phyloP scores from a whole-genome alignment of 2,888 invertebrate genomes.

The Oscheius sp. region DNA sequence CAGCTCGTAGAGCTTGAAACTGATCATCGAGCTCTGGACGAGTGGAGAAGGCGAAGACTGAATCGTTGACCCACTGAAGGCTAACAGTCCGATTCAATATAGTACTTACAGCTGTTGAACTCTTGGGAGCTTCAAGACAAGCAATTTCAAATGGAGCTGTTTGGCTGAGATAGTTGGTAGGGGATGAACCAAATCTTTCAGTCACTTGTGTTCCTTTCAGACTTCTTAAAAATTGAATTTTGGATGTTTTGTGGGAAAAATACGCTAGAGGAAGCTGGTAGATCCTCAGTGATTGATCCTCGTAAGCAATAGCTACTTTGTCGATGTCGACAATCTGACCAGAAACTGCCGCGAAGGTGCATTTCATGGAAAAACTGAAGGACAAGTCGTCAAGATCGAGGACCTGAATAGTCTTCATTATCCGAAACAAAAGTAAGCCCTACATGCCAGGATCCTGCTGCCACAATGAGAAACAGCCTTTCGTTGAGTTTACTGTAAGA shows the following conservation, averaged over 20 bases:
- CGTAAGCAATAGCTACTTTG: slow-evolving; percentile 88
- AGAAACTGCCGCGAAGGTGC: slow-evolving; percentile 51
- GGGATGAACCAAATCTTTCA: slow-evolving; percentile 52
- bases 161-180: slow-evolving; percentile 54
- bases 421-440: slow-evolving; percentile 26
- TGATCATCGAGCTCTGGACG: slow-evolving; percentile 3
- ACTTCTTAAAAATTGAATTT: slow-evolving; percentile 78
- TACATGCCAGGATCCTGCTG: slow-evolving; percentile 96
- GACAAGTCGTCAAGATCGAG: slow-evolving; percentile 88
- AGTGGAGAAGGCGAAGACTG: slow-evolving; percentile 24
- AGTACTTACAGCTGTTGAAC: slow-evolving; percentile 29
- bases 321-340: slow-evolving; percentile 72
- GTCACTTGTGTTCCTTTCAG: slow-evolving; percentile 71
- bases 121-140: slow-evolving; percentile 54
- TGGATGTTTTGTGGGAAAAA: slow-evolving; percentile 74
- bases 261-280: slow-evolving; percentile 96
- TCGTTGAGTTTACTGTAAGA: slow-evolving; percentile 81
- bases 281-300: slow-evolving; percentile 93
- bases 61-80: slow-evolving; percentile 53
- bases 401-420: slow-evolving; percentile 76
- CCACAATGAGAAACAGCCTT: slow-evolving; percentile 93
- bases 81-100: background rate
- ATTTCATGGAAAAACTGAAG: slow-evolving; percentile 55
- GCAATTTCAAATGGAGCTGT: slow-evolving; percentile 68
- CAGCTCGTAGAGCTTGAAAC: slow-evolving; percentile 31